A percentile compares a stretch with the other conserved stretches of the same genome.
phyloP scores from a whole-genome alignment of 1,140 invertebrate genomes.

The Coenobita brevimanus region DNA sequence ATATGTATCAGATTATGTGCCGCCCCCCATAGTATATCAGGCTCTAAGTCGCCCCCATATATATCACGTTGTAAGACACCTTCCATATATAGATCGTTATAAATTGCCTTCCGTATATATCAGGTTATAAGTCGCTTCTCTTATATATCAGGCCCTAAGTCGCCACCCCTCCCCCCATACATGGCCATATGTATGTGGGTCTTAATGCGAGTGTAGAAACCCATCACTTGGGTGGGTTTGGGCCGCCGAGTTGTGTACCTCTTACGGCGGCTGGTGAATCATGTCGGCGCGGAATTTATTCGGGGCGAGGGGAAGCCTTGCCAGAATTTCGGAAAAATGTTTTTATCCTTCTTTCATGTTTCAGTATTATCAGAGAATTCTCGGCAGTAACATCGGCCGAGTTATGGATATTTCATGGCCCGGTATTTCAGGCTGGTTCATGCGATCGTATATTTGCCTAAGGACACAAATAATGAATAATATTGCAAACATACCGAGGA shows the following conservation, averaged over 20 bases:
- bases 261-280: constrained; percentile 33
- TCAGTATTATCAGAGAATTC: constrained; percentile 53
- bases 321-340: constrained; percentile 50
- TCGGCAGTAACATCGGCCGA: constrained; percentile 29
- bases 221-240: not conserved
- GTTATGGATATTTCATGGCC: constrained; percentile 51
- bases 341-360: constrained; percentile 58
- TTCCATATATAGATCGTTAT: no score
- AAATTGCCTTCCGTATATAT: not conserved
- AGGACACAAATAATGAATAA: constrained; percentile 36
- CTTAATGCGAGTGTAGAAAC: constrained; percentile 41
- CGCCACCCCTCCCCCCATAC: not conserved
- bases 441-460: constrained; percentile 31
- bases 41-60: no score
- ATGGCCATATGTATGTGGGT: constrained; percentile 36
- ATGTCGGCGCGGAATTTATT: constrained; percentile 33
- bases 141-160: not conserved
- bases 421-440: constrained; percentile 36
- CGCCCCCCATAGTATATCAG: no score
- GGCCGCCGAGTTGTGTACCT: constrained; percentile 30
- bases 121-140: not conserved
- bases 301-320: constrained; percentile 24
- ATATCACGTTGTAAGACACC: no score
- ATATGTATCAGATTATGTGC: no score
- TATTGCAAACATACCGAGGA: constrained; percentile 36